phyloP scores from a whole-genome alignment of 2,113 vertebrate species.

The Apodemus speciosus region DNA sequence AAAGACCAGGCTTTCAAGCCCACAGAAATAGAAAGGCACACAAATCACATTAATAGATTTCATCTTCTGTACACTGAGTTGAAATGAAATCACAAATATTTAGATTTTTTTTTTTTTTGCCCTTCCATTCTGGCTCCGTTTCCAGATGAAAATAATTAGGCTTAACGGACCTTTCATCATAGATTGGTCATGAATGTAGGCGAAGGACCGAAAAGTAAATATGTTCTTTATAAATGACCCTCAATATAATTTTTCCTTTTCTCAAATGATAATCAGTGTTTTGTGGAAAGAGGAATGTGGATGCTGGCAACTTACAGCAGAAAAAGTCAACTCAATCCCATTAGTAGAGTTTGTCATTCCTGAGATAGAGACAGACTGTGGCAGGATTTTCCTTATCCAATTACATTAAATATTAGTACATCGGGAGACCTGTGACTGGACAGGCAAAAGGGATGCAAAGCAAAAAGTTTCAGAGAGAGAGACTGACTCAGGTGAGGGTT shows the following conservation, averaged over 20 bases:
- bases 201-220: not conserved
- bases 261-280: not conserved
- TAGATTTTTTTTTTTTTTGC: not conserved
- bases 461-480: no score
- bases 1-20: not conserved
- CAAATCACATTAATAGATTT: not conserved
- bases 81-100: not conserved
- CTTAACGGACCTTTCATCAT: not conserved
- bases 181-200: not conserved
- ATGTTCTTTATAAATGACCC: not conserved
- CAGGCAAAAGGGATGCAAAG: no score
- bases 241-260: not conserved
- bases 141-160: not conserved
- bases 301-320: not conserved
- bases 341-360: not conserved
- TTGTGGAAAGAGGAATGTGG: not conserved
- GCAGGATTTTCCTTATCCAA: no score
- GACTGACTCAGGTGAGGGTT: no score
- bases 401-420: no score
- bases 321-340: not conserved
- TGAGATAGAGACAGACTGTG: not conserved
- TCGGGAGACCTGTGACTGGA: no score
- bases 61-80: not conserved
- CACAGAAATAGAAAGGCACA: not conserved
- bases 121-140: not conserved